Base-by-base conservation (phyloP, 2,113 vertebrate species). In the Chloropsis hardwickii region DNA sequence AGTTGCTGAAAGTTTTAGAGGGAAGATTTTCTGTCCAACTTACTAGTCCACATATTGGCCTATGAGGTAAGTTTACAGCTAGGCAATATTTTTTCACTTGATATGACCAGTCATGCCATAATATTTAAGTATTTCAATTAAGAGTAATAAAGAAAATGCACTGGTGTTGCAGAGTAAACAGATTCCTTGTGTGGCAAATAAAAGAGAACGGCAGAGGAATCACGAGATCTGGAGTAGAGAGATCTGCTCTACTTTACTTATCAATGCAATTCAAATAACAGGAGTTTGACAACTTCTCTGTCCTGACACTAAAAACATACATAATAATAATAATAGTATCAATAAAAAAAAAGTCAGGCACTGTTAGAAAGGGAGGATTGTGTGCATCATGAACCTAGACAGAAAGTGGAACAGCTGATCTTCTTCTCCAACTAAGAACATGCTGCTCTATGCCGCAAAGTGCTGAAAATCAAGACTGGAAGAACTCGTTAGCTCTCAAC, bases 141-240 rank as follows among this genome's bases (percentile, higher is more conserved):
- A 58, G 3, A 76, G 16, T 16, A 87, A 54, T 23, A 57, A 54
- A 50, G 33, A 76, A 71, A 73, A 71, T 16, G 22, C 11, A 27
- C 1, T 33, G 9, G 5, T 48, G 8, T 37, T 74, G 44, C 42
- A 69, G 27, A 79, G 10, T 18, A 53, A 95, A 66, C 24, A 81
- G 23, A 39, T 64, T 53, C 17, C 12, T 70, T 31, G 4, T 9
- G 50, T 0, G 5, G 37, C 1, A 91, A 48, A 81, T 35, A 47
- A 81, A 77, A 77, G 27, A n/a, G 19, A 16, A 64, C 4, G 4
- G 12, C 31, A 65, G 29, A 54, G 10, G 13, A 71, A 11, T 11
- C 1, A 1, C 0, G 0, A 86, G 10, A 76, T 27, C 23, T 42
- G 33, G 16, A 83, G 4, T 7, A 35, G 12, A 65, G 40, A 73